phyloP scores from a whole-genome alignment of 2,113 vertebrate genomes.

The Eleginops maclovinus region DNA sequence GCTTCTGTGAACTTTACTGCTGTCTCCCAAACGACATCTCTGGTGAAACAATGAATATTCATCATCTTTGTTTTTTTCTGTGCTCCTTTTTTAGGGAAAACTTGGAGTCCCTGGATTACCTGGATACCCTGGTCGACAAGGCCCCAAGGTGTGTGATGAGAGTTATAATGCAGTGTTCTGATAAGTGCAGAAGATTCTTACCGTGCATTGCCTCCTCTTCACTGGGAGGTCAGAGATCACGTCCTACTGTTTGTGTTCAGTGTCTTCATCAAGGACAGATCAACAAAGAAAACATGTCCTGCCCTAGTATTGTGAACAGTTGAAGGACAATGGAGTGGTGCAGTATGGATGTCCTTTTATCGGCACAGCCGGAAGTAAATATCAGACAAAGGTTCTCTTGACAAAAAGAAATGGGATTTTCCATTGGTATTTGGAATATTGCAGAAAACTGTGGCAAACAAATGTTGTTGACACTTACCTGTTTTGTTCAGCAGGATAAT shows the following conservation, averaged over 20 bases:
- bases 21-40: constrained; percentile 7
- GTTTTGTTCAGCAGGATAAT: too few species aligned
- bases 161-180: background rate
- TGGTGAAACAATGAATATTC: constrained; percentile 34
- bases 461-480: too few species aligned
- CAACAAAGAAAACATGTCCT: background rate
- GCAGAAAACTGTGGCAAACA: too few species aligned
- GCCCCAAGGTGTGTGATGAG: constrained; percentile 88
- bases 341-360: too few species aligned
- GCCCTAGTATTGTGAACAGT: background rate
- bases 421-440: too few species aligned
- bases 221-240: constrained; percentile 1
- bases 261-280: constrained; percentile 1
- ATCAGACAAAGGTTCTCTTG: too few species aligned
- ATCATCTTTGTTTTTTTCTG: constrained; percentile 36
- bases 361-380: too few species aligned
- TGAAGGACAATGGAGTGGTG: background rate
- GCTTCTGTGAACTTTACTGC: constrained; percentile 43
- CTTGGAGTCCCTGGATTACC: constrained; percentile 98
- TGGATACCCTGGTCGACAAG: constrained; percentile 97
- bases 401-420: too few species aligned
- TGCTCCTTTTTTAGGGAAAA: constrained; percentile 87
- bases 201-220: background rate
- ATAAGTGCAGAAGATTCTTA: background rate
- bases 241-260: background rate